Conservation (phyloP, 1,140 invertebrate species). For the Colletes latitarsis region DNA sequence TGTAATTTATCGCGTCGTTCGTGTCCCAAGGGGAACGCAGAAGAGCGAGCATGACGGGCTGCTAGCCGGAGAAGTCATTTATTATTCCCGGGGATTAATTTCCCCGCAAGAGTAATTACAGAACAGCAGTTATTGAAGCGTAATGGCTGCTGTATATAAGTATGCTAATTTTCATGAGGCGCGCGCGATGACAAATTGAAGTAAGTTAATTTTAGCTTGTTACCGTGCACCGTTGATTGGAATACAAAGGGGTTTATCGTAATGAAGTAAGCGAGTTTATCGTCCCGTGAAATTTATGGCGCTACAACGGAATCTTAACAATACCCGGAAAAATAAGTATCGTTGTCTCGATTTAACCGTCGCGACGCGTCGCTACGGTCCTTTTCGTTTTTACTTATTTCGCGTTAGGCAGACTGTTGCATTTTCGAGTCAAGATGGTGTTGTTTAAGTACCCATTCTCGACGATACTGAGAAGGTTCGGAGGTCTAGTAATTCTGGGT, state of each 20-base stretch:
- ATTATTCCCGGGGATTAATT: constrained; percentile 48
- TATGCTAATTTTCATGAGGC: constrained; percentile 47
- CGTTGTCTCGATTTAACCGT: too few species aligned
- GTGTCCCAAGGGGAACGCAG: not conserved
- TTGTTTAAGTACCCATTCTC: too few species aligned
- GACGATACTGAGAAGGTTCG: too few species aligned
- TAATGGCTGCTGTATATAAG: constrained; percentile 35
- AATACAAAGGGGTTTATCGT: constrained; percentile 33
- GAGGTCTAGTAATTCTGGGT: too few species aligned
- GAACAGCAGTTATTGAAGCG: constrained; percentile 49
- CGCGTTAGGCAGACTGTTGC: too few species aligned
- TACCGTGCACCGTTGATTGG: constrained; percentile 28
- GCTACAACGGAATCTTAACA: not conserved
- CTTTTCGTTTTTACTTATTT: too few species aligned
- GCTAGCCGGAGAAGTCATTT: constrained; percentile 31
- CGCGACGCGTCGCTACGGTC: too few species aligned
- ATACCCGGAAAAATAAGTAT: not conserved
- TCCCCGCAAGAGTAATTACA: constrained; percentile 49
- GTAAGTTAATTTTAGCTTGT: constrained; percentile 33
- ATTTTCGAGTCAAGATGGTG: too few species aligned
- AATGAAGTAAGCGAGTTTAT: not conserved
- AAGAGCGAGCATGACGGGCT: not conserved
- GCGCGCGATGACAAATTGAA: constrained; percentile 37
- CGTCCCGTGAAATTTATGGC: constrained; percentile 27
- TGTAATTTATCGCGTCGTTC: constrained; percentile 38